Evolutionary conservation across 2,797 vertebrate species (phyloP).

Genomic region (Acipenser ruthenus): DNA sequence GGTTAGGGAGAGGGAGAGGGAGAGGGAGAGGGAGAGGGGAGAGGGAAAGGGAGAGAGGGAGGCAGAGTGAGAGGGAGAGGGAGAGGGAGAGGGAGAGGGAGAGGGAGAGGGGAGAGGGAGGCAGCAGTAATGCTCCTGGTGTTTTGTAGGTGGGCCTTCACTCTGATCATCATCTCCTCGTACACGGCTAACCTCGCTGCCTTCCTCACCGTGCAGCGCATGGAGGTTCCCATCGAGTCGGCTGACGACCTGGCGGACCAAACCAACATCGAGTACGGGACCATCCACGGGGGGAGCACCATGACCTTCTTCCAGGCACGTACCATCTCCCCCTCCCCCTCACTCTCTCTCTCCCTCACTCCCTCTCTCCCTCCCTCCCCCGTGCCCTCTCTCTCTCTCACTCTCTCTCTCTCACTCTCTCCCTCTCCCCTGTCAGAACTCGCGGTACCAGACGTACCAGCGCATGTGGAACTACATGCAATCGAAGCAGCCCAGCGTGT

Average conservation of each 20-base stretch:
- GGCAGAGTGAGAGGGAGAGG: too few relatives aligned
- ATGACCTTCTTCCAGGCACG: slow-evolving; percentile 22
- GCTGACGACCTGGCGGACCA: slow-evolving; percentile 86
- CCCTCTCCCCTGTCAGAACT: slow-evolving; percentile 63
- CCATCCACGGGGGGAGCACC: slow-evolving; percentile 51
- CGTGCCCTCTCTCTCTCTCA: slow-evolving; percentile 3
- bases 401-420: slow-evolving; percentile 16
- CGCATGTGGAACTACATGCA: slow-evolving; percentile 99
- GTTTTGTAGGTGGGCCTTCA: slow-evolving; percentile 82
- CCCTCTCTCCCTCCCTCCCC: slow-evolving; percentile 10
- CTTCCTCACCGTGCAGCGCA: slow-evolving; percentile 88
- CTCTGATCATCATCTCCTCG: slow-evolving; percentile 91
- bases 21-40: not conserved
- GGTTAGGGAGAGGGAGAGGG: too few relatives aligned
- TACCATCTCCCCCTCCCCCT: slow-evolving; percentile 23
- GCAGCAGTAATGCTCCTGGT: not conserved
- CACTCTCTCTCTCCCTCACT: not conserved
- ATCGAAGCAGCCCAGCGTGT: slow-evolving; percentile 93
- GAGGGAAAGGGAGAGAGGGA: accelerated
- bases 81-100: too few relatives aligned
- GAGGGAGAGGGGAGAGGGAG: too few relatives aligned
- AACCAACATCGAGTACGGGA: slow-evolving; percentile 90
- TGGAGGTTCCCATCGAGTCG: slow-evolving; percentile 89
- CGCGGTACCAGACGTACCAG: slow-evolving; percentile 94
- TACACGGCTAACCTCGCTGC: slow-evolving; percentile 92